Percentiles rank a stretch among this genome's conserved stretches.
These are phyloP conservation scores for Bombus difficillimus DNA, from an alignment of 1,140 invertebrate genomes.

Conservation along the genomic window DNA sequence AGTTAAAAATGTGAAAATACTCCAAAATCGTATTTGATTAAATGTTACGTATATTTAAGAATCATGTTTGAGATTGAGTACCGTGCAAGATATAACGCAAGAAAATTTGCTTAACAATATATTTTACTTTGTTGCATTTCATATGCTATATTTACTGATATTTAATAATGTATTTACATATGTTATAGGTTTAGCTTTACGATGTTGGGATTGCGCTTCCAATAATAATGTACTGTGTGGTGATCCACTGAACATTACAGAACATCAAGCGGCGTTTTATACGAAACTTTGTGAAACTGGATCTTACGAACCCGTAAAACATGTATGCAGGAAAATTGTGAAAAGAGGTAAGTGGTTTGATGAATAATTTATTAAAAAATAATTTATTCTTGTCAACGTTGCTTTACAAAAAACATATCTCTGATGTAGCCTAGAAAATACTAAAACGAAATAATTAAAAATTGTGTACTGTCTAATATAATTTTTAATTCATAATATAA, in stretches of 20 bases:
- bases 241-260: conserved; percentile 88
- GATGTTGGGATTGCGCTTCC: conserved; percentile 90
- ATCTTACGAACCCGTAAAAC: conserved; percentile 58
- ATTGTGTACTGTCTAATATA: neutral
- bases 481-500: neutral
- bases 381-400: neutral
- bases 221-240: conserved; percentile 86
- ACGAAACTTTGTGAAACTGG: conserved; percentile 70
- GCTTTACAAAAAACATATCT: neutral
- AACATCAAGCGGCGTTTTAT: conserved; percentile 73
- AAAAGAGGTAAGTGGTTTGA: conserved; percentile 70
- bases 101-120: neutral
- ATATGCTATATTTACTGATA: neutral
- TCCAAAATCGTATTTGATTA: neutral
- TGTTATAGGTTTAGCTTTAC: conserved; percentile 83
- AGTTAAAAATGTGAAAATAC: neutral
- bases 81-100: neutral
- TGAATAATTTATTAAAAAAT: neutral
- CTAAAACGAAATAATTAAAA: too few species aligned
- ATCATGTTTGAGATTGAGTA: neutral
- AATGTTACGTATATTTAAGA: neutral
- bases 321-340: conserved; percentile 77
- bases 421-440: neutral
- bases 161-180: neutral
- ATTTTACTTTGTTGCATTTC: too few species aligned